Conservation (phyloP, 1,140 invertebrate species). For the Lucilia cuprina region DNA sequence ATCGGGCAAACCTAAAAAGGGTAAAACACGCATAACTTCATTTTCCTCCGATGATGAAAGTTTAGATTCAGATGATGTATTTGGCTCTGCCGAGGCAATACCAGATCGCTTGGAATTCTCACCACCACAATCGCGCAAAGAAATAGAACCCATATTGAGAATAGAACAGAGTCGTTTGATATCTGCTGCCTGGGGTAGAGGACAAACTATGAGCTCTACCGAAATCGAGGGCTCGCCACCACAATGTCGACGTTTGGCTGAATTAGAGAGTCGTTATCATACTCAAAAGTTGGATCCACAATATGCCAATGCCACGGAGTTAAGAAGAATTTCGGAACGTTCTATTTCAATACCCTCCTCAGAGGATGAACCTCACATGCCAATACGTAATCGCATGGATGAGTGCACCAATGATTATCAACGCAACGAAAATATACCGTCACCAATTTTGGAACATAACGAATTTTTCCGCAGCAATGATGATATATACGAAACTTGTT, state of each 20-base stretch:
- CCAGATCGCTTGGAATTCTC: conserved; percentile 73
- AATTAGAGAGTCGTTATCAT: conserved; percentile 69
- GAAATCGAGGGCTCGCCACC: conserved; percentile 76
- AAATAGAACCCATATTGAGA: conserved; percentile 74
- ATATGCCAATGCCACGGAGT: conserved; percentile 67
- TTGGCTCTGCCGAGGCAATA: conserved; percentile 74
- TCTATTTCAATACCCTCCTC: conserved; percentile 75
- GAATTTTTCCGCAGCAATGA: conserved; percentile 69
- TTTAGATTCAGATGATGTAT: conserved; percentile 75
- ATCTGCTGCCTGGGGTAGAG: conserved; percentile 70
- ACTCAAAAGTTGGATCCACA: conserved; percentile 69
- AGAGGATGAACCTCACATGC: conserved; percentile 68
- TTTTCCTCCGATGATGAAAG: conserved; percentile 77
- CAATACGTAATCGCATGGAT: conserved; percentile 53
- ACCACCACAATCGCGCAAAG: conserved; percentile 73
- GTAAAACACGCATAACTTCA: conserved; percentile 73
- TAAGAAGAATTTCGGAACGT: conserved; percentile 72
- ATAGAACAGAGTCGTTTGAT: conserved; percentile 73
- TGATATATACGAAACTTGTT: conserved; percentile 63
- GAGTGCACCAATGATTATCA: conserved; percentile 69
- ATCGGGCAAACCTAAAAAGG: conserved; percentile 63
- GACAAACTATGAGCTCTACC: conserved; percentile 76
- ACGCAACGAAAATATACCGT: conserved; percentile 67
- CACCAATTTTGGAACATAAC: conserved; percentile 67
- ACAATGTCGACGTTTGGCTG: conserved; percentile 68